Percentiles rank a stretch among this genome's conserved stretches.
Evolutionary conservation across 2,113 vertebrate genomes (phyloP).

Genomic region (Poeciliopsis prolifica): DNA sequence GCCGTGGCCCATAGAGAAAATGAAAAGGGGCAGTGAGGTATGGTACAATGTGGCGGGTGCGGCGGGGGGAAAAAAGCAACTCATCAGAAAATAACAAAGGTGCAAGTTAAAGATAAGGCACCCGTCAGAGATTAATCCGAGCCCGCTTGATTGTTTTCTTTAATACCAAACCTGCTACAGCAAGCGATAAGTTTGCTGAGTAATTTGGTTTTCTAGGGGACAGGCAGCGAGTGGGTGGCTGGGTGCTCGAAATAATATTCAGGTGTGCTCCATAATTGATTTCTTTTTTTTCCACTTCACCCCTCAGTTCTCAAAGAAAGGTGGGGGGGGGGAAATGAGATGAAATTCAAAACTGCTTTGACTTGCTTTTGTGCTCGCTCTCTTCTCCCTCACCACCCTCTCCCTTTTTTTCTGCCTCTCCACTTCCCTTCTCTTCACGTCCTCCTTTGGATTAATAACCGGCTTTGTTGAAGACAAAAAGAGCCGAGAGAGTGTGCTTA

Average conservation of each 20-base stretch:
- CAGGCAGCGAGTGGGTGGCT: slow-evolving; percentile 69
- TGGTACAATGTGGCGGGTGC: slow-evolving; percentile 89
- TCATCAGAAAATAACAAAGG: slow-evolving; percentile 99
- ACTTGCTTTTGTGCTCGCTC: slow-evolving; percentile 72
- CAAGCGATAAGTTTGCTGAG: slow-evolving; percentile 99
- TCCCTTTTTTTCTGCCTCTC: slow-evolving; percentile 18
- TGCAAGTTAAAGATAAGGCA: slow-evolving; percentile 99
- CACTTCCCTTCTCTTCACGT: slow-evolving; percentile 59
- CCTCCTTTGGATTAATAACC: slow-evolving; percentile 81
- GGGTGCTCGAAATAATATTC: slow-evolving; percentile 96
- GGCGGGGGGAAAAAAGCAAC: slow-evolving; percentile 86
- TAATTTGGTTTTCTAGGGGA: slow-evolving; percentile 98
- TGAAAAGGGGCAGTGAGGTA: slow-evolving; percentile 99
- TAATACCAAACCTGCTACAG: slow-evolving; percentile 99
- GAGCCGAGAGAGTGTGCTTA: slow-evolving; percentile 70
- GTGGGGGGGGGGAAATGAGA: slow-evolving; percentile 64
- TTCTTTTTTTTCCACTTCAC: slow-evolving; percentile 87
- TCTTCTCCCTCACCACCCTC: slow-evolving; percentile 16
- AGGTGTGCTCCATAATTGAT: slow-evolving; percentile 99
- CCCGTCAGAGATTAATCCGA: slow-evolving; percentile 99
- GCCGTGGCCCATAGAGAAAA: slow-evolving; percentile 93
- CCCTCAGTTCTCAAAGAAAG: slow-evolving; percentile 88
- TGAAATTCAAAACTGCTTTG: slow-evolving; percentile 86
- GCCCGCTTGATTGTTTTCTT: slow-evolving; percentile 99
- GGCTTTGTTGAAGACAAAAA: slow-evolving; percentile 81